These are phyloP conservation scores for Lasioglossum marginatum DNA, from an alignment of 2,888 invertebrate genomes.

Conservation along the genomic window DNA sequence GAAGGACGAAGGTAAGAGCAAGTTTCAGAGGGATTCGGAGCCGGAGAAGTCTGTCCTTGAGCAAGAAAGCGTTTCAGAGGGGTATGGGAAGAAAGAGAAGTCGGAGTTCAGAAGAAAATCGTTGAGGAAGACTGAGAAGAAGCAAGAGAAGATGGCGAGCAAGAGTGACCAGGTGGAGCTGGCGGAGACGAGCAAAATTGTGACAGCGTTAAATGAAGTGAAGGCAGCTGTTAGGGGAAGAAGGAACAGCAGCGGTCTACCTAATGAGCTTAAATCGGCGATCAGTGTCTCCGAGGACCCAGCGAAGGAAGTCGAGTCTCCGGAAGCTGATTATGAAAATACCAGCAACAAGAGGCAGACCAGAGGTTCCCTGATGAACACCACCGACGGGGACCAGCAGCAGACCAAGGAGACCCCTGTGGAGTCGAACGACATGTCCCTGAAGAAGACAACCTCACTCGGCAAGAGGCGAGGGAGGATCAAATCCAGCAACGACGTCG, in stretches of 20 bases:
- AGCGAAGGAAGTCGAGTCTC: neutral
- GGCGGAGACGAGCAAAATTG: slow-evolving; percentile 19
- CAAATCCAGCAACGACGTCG: slow-evolving; percentile 46
- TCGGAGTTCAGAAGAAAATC: slow-evolving; percentile 72
- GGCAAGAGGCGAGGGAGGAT: slow-evolving; percentile 71
- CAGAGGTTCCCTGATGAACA: slow-evolving; percentile 50
- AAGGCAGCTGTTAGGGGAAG: slow-evolving; percentile 26
- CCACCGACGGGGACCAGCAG: slow-evolving; percentile 35
- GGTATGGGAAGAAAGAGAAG: slow-evolving; percentile 52
- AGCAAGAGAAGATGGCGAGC: slow-evolving; percentile 17
- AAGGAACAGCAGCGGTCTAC: slow-evolving; percentile 28
- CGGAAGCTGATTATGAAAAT: slow-evolving; percentile 13
- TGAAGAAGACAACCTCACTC: slow-evolving; percentile 40
- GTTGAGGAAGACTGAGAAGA: slow-evolving; percentile 72
- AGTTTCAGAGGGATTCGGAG: slow-evolving; percentile 5
- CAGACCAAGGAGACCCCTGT: slow-evolving; percentile 35
- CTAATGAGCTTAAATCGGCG: slow-evolving; percentile 9
- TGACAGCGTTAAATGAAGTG: slow-evolving; percentile 7
- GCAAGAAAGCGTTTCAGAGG: neutral
- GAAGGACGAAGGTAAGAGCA: slow-evolving; percentile 13
- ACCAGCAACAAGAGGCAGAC: slow-evolving; percentile 48
- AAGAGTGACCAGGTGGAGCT: slow-evolving; percentile 16
- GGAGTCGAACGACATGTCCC: slow-evolving; percentile 23
- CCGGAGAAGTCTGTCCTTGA: slow-evolving; percentile 1
- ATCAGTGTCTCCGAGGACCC: neutral